Conservation (phyloP, 2,888 invertebrate species). For the Campoplex capitator region DNA sequence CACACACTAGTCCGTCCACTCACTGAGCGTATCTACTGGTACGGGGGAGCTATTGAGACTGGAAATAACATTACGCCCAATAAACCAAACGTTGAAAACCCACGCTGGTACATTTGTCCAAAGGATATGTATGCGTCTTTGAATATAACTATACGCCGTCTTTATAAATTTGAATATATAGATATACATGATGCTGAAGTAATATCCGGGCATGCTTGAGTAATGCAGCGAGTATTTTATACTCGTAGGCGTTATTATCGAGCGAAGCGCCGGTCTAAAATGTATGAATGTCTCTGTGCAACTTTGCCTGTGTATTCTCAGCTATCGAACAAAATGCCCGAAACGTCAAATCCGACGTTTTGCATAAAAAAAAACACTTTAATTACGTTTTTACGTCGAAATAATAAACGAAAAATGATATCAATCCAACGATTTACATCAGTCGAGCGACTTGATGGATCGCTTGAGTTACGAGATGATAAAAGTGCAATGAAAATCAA, state of each 20-base stretch:
- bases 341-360: not conserved
- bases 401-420: not conserved
- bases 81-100: slow-evolving; percentile 46
- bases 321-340: not conserved
- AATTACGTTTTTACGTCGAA: not conserved
- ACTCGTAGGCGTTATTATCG: slow-evolving; percentile 65
- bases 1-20: slow-evolving; percentile 6
- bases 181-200: not conserved
- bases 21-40: slow-evolving; percentile 39
- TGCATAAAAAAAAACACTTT: not conserved
- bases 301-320: not conserved
- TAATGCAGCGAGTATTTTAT: slow-evolving; percentile 60
- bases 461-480: not conserved
- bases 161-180: not conserved
- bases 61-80: slow-evolving; percentile 45
- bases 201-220: slow-evolving; percentile 46
- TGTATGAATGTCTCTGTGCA: slow-evolving; percentile 34
- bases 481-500: not conserved
- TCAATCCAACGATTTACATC: not conserved
- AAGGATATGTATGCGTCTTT: slow-evolving; percentile 13
- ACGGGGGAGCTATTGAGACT: slow-evolving; percentile 12
- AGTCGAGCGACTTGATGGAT: not conserved
- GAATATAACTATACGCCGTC: not conserved
- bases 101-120: slow-evolving; percentile 46
- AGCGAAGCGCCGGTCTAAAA: slow-evolving; percentile 60